Base-by-base conservation (phyloP, 2,888 invertebrate species). In the Ischnura elegans region DNA sequence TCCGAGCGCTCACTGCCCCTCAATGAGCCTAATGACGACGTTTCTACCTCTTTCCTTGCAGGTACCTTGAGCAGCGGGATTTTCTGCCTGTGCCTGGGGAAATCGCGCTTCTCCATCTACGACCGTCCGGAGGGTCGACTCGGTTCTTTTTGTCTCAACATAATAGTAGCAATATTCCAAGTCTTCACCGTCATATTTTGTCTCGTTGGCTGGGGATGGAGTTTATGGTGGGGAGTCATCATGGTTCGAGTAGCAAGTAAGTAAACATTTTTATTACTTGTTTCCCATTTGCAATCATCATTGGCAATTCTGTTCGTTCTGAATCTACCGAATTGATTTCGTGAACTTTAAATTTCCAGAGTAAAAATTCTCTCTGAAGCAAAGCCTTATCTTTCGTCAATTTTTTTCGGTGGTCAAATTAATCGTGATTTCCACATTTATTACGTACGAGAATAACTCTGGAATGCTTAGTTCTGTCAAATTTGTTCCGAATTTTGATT, bases 191-290 rank as follows among this genome's bases (percentile, higher is more conserved):
- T 99, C 93, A 97, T 99, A 93, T 99, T 99, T 96, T 98, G 99
- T 95, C 97, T 99, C 93, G 99, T 98, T 84, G 98, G 99, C 36
- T 99, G 99, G 99, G 99, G 99, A 95, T 99, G 99, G 99, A 98
- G 99, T 94, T 98, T 99, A 94, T 99, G 99, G 97, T 99, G 99
- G 99, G 99, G 99, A 3, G 97, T 99, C 94, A 98, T 98, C 95
- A 98, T 99, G 98, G 96, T 99, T 94, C 98, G 97, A 95, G 97
- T 98, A 95, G 98, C 99, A 94, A 97, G 99, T 99, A 96, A 97
- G 98, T 97, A 16, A 8, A n/a, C 21, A 19, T 0, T 47, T 16
- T 43, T n/a, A 51, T 29, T 10, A 51, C 13, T 47, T 21, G 8
- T 25, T 36, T 47, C 51, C 2, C 10, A 90, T n/a, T 36, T 90